Evolutionary conservation across 2,113 vertebrate genomes (phyloP), one percentile per base, ranked within the genome.

Genomic region (Labeo rohita): DNA sequence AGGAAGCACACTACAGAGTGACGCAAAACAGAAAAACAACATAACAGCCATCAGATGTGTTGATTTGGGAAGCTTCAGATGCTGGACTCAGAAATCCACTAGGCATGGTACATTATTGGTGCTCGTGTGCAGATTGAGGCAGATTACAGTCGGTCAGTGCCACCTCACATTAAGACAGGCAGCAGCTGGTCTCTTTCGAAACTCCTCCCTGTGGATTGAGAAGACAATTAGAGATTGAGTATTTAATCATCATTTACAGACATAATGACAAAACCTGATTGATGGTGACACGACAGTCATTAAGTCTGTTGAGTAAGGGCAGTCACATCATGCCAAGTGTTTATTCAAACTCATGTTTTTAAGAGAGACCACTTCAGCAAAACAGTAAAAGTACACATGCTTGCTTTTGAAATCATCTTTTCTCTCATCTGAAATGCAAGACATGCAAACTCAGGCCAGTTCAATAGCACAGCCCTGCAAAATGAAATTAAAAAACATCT

Each of bases 171-270:
- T 94, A 96, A 45, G 93, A 95, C 84, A 95, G 91, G 89, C 92
- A 81, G 91, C 95, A 96, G 91, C 77, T 93, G 74, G 94, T 94
- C 83, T 90, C 93, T 90, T 95, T 95, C 85, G 92, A 89, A 79
- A 94, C 93, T 63, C 93, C 91, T 4, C 59, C 93, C 95, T 95
- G 77, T 86, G 75, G 88, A 8, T 65, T 6, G 18, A n/a, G 6
- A 74, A 83, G 83, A 73, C 34, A 23, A 47, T 73, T 39, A 43
- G 16, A 68, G 12, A 13, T 23, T 23, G 18, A 70, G 54, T 47
- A n/a, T 78, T 18, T 54, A 43, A 74, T 84, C 9, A 39, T 59
- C 5, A 10, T 47, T 80, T 10, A 23, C 6, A n/a, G 56, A 76
- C 47, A 75, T n/a, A 68, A 16, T 68, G 34, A 68, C 65, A 68